Percentiles rank a stretch among this genome's conserved stretches.
Conservation (phyloP, 2,797 vertebrate species). For the Coluber constrictor region DNA sequence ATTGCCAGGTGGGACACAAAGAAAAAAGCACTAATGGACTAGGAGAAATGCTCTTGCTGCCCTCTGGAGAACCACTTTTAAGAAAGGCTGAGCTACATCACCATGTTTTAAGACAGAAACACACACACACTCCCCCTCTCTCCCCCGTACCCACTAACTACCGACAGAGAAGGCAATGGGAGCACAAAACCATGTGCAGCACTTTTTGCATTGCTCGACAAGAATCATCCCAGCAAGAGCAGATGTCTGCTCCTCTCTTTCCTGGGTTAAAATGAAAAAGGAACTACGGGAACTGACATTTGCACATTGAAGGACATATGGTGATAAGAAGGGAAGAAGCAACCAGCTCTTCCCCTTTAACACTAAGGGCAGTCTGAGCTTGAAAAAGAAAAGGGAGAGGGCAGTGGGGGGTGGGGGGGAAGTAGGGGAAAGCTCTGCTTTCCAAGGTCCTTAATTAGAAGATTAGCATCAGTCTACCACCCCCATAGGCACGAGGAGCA, state of each 20-base stretch:
- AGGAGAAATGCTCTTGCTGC: neutral
- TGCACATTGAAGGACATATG: conserved; percentile 42
- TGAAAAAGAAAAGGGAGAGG: neutral
- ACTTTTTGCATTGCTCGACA: conserved; percentile 37
- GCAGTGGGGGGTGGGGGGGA: conserved; percentile 14
- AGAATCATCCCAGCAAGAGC: neutral
- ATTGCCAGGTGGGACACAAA: rapidly evolving
- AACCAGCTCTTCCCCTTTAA: conserved; percentile 16
- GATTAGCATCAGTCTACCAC: conserved; percentile 50
- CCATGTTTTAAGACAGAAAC: conserved; percentile 8
- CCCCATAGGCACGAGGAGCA: conserved; percentile 59
- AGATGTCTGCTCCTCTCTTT: conserved; percentile 19
- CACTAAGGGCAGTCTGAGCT: conserved; percentile 23
- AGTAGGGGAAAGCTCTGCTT: conserved; percentile 13
- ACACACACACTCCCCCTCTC: neutral
- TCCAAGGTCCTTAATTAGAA: neutral
- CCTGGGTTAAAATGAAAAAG: conserved; percentile 33
- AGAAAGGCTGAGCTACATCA: rapidly evolving
- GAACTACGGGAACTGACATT: conserved; percentile 46
- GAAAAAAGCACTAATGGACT: neutral
- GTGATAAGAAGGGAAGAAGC: conserved; percentile 40
- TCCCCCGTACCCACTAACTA: neutral
- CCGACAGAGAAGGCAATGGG: rapidly evolving
- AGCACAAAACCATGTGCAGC: conserved; percentile 41
- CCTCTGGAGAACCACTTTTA: neutral